A percentile compares a stretch with the other conserved stretches of the same genome.
Conservation (phyloP, 2,113 vertebrate genomes). For the Brienomyrus brachyistius region DNA sequence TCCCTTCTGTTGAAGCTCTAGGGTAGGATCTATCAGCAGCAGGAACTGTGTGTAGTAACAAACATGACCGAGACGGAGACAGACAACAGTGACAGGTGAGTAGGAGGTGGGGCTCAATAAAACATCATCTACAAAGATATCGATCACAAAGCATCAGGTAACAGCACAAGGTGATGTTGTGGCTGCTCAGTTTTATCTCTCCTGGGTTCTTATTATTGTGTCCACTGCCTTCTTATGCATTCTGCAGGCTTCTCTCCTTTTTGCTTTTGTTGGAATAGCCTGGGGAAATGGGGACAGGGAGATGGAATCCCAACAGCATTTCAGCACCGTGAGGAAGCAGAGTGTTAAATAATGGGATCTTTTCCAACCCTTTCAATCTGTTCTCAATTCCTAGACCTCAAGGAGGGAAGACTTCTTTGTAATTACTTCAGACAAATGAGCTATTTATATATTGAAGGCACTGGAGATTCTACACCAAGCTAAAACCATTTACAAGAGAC, state of each 20-base stretch:
- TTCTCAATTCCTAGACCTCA: not conserved
- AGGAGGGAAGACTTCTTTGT: not conserved
- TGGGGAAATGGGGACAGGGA: not conserved
- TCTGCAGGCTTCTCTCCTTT: not conserved
- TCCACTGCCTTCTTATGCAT: not conserved
- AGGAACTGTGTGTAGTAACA: not conserved
- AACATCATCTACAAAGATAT: not conserved
- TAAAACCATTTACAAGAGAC: not conserved
- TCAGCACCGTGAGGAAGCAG: not conserved
- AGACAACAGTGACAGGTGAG: not conserved
- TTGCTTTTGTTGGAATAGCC: not conserved
- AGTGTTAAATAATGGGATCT: not conserved
- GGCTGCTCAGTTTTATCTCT: not conserved
- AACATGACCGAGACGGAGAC: not conserved
- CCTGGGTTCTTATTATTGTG: not conserved
- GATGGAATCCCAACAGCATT: not conserved
- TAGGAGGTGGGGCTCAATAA: not conserved
- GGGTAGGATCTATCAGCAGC: not conserved
- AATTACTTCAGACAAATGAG: not conserved
- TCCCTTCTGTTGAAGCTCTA: not conserved
- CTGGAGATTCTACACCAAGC: not conserved
- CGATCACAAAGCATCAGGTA: not conserved
- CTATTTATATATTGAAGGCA: not conserved
- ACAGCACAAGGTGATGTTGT: not conserved
- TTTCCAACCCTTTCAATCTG: not conserved